Evolutionary conservation across 1,140 invertebrate genomes (phyloP).

Genomic region (Varroa destructor): DNA sequence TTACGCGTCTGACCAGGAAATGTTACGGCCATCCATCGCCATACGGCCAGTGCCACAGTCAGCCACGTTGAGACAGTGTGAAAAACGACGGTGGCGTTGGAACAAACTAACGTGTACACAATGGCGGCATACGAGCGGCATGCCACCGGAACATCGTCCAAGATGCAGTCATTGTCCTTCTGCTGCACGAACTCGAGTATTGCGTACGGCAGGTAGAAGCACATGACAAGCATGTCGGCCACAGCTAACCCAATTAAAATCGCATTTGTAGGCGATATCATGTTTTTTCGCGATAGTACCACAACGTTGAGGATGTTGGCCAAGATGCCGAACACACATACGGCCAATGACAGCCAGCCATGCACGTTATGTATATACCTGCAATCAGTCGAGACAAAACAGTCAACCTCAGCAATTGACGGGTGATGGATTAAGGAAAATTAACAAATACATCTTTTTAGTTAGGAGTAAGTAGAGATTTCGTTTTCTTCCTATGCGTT

Average conservation of each 20-base stretch:
- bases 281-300: constrained; percentile 67
- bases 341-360: constrained; percentile 53
- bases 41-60: constrained; percentile 76
- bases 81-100: constrained; percentile 61
- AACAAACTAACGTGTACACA: constrained; percentile 39
- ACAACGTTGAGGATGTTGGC: constrained; percentile 79
- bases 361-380: constrained; percentile 43
- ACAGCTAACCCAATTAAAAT: constrained; percentile 69
- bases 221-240: constrained; percentile 70
- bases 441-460: too few species aligned
- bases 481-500: too few species aligned
- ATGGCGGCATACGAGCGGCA: constrained; percentile 32
- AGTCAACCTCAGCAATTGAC: too few species aligned
- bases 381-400: background rate
- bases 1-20: constrained; percentile 57
- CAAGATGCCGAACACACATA: constrained; percentile 72
- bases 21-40: constrained; percentile 75
- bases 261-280: constrained; percentile 66
- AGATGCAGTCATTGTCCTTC: constrained; percentile 28
- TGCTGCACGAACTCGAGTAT: constrained; percentile 55
- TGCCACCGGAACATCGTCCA: constrained; percentile 19
- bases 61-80: constrained; percentile 86
- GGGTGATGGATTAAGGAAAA: too few species aligned
- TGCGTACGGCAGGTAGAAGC: constrained; percentile 69
- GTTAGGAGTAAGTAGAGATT: too few species aligned